phyloP scores from a whole-genome alignment of 2,113 vertebrate species.

The Carlito syrichta region DNA sequence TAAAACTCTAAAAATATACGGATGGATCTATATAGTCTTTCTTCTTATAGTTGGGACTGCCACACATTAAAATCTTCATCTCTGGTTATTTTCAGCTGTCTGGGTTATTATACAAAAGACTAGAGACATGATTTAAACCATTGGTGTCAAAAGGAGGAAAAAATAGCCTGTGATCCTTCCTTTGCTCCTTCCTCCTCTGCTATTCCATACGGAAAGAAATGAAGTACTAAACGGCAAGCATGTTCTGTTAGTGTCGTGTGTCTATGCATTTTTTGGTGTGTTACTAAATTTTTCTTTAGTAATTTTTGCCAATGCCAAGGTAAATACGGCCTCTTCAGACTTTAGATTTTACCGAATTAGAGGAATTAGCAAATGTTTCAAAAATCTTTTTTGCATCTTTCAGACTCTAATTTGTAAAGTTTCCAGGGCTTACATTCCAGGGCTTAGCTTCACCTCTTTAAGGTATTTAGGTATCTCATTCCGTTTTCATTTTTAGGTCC shows the following conservation, averaged over 20 bases:
- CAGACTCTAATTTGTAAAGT: not conserved
- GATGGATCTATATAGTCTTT: slow-evolving; percentile 5
- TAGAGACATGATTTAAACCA: not conserved
- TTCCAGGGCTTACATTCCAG: not conserved
- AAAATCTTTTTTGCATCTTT: slow-evolving; percentile 5
- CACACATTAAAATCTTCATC: slow-evolving; percentile 1
- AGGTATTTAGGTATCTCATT: not conserved
- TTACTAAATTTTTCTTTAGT: not conserved
- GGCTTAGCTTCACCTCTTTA: not conserved
- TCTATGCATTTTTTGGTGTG: not conserved
- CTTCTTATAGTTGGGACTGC: not conserved
- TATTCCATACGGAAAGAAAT: slow-evolving; percentile 9
- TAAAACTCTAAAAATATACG: slow-evolving; percentile 24
- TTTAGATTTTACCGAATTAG: not conserved
- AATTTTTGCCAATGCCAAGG: slow-evolving; percentile 2
- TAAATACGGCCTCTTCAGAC: not conserved
- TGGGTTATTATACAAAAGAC: not conserved
- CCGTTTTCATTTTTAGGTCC: not conserved
- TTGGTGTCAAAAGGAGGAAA: not conserved
- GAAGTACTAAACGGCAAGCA: not conserved
- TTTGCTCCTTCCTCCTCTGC: not conserved
- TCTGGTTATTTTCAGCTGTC: not conserved
- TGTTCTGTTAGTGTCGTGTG: not conserved
- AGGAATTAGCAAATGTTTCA: slow-evolving; percentile 1
- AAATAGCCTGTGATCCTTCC: not conserved